Evolutionary conservation across 1,140 invertebrate species (phyloP).

Genomic region (Monochamus saltuarius): DNA sequence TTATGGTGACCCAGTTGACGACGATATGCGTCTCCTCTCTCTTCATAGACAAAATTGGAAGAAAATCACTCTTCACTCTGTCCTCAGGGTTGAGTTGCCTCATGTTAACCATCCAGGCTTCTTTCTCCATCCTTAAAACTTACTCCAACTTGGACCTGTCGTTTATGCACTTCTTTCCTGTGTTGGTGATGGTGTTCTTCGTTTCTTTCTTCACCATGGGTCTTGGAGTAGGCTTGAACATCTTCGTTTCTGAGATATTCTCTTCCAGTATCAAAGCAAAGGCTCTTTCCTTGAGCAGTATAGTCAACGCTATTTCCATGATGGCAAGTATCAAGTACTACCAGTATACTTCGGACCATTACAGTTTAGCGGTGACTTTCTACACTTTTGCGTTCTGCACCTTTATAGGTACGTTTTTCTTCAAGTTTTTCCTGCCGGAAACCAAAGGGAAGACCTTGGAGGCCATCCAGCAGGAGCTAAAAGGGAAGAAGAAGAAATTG

Average conservation of each 20-base stretch:
- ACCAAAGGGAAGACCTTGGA: constrained; percentile 64
- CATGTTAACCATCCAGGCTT: constrained; percentile 25
- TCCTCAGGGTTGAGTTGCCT: constrained; percentile 28
- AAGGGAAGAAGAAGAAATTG: constrained; percentile 8
- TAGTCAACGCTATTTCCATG: constrained; percentile 34
- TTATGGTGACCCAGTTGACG: constrained; percentile 62
- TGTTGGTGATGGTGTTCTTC: constrained; percentile 38
- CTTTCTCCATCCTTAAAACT: constrained; percentile 35
- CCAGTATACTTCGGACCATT: constrained; percentile 52
- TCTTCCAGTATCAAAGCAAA: constrained; percentile 42
- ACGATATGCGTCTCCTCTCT: constrained; percentile 64
- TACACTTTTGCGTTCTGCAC: constrained; percentile 52
- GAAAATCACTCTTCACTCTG: constrained; percentile 32
- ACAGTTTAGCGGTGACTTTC: constrained; percentile 53
- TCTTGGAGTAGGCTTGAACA: constrained; percentile 30
- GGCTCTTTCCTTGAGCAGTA: constrained; percentile 34
- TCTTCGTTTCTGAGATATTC: constrained; percentile 42
- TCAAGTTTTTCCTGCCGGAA: constrained; percentile 62
- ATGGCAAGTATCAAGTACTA: constrained; percentile 55
- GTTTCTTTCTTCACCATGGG: constrained; percentile 35
- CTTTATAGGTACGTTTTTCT: constrained; percentile 54
- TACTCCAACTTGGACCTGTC: constrained; percentile 25
- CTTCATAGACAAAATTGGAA: constrained; percentile 33
- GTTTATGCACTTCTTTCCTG: constrained; percentile 37
- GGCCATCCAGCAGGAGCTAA: constrained; percentile 57